These are phyloP conservation scores for Xenopus tropicalis DNA, from an alignment of 2,113 vertebrate genomes.

Conservation along the genomic window UCB_Xtro_10.0 CM004446.2:41952501-41953000, in stretches of 20 bases:
- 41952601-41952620: conserved; percentile 37
- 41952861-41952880: too few relatives aligned
- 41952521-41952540: conserved; percentile 41
- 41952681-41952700: conserved; percentile 29
- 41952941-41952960: too few relatives aligned
- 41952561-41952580: conserved; percentile 39
- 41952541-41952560: conserved; percentile 38
- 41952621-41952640: conserved; percentile 22
- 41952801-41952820: too few relatives aligned
- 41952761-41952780: too few relatives aligned
- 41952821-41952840: too few relatives aligned
- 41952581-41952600: conserved; percentile 30
- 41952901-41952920: too few relatives aligned
- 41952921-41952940: too few relatives aligned
- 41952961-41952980: too few relatives aligned
- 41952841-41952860: too few relatives aligned
- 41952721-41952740: background rate
- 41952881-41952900: too few relatives aligned
- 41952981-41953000: too few relatives aligned
- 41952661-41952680: conserved; percentile 16
- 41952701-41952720: background rate
- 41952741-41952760: conserved; percentile 5
- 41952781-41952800: too few relatives aligned
- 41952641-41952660: conserved; percentile 24
- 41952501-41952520: conserved; percentile 46